phyloP scores from a whole-genome alignment of 2,113 vertebrate genomes.

The Antigone vipio region DNA sequence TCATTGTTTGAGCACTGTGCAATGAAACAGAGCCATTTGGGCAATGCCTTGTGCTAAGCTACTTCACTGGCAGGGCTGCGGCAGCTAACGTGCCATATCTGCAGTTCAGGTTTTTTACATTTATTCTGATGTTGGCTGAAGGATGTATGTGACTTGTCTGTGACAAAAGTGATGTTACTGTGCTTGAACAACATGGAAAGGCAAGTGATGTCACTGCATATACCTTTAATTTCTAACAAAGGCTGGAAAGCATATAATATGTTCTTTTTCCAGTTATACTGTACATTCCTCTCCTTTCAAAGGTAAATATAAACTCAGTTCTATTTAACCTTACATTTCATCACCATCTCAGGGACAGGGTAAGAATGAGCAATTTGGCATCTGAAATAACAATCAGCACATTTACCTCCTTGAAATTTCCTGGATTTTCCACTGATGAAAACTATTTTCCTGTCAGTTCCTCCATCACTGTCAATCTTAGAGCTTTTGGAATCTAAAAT shows the following conservation, averaged over 20 bases:
- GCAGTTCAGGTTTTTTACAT: not conserved
- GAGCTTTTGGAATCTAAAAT: not conserved
- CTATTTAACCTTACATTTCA: not conserved
- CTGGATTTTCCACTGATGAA: not conserved
- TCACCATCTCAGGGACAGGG: not conserved
- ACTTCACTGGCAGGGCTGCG: not conserved
- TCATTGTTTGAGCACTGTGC: not conserved
- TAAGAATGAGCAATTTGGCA: not conserved
- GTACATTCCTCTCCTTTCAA: not conserved
- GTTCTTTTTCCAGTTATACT: not conserved
- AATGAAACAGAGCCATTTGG: not conserved
- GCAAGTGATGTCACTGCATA: not conserved
- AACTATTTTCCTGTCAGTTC: not conserved
- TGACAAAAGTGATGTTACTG: not conserved
- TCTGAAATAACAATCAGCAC: not conserved
- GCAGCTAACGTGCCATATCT: not conserved
- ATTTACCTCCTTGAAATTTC: not conserved
- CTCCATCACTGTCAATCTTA: not conserved
- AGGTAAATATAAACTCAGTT: not conserved
- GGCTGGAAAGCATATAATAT: not conserved
- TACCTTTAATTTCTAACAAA: not conserved
- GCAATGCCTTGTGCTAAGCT: not conserved
- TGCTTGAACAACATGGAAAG: not conserved
- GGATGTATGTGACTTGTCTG: not conserved
- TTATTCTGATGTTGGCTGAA: not conserved